A percentile compares a stretch with the other conserved stretches of the same genome.
phyloP scores from a whole-genome alignment of 2,113 vertebrate species.

The Anarhynchus alexandrinus region DNA sequence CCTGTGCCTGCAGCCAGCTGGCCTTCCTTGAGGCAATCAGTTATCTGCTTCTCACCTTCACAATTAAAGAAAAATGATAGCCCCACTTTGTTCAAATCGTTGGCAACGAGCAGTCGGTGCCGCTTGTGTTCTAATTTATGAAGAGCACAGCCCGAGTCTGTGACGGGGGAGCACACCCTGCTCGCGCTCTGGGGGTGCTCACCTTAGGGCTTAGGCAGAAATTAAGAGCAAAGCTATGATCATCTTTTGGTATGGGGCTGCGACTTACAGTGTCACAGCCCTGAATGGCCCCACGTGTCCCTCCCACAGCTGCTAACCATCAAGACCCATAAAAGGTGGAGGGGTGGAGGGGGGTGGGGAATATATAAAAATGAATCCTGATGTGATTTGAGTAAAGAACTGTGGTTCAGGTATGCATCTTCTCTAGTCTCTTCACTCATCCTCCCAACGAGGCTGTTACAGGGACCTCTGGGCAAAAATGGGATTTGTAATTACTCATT shows the following conservation, averaged over 20 bases:
- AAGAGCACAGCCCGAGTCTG: background rate
- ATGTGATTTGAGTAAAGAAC: rapidly evolving
- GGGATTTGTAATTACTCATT: background rate
- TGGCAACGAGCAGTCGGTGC: rapidly evolving
- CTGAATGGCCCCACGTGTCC: background rate
- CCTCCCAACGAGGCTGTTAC: rapidly evolving
- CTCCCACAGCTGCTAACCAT: background rate
- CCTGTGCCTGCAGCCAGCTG: background rate
- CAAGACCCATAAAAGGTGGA: background rate
- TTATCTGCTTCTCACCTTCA: background rate
- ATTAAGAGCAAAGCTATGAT: background rate
- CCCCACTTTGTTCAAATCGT: background rate
- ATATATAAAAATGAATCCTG: background rate
- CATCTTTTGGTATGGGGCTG: background rate
- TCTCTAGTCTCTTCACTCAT: rapidly evolving
- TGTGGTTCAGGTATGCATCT: rapidly evolving
- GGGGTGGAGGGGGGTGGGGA: no score
- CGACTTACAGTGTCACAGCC: background rate
- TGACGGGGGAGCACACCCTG: background rate
- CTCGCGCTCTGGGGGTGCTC: rapidly evolving
- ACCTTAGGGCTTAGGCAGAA: background rate
- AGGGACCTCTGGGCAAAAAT: background rate
- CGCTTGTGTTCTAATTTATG: background rate
- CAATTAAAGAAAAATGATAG: background rate
- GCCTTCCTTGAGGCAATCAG: background rate